Evolutionary conservation across 2,797 vertebrate species (phyloP).

Genomic region (Synanceia verrucosa): DNA sequence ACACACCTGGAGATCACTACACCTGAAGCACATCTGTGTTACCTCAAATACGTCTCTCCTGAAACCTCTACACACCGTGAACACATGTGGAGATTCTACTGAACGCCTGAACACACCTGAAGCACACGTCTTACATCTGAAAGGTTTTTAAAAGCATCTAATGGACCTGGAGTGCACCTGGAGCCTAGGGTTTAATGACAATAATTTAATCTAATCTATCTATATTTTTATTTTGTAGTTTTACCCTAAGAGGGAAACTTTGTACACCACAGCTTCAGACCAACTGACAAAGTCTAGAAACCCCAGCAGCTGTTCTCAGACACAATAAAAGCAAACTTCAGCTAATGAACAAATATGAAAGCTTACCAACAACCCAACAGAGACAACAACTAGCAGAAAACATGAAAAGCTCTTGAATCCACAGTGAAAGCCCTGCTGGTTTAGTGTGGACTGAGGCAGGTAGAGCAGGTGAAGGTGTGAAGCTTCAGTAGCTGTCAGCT

Average conservation of each 20-base stretch:
- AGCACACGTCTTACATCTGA: not conserved
- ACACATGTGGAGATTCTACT: not conserved
- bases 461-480: constrained; percentile 12
- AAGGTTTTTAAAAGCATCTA: not conserved
- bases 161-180: not conserved
- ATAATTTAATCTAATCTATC: too few relatives aligned
- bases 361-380: not conserved
- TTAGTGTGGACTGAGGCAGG: not conserved
- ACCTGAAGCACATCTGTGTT: not conserved
- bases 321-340: not conserved
- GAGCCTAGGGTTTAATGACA: too few relatives aligned
- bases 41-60: not conserved
- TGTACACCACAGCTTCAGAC: too few relatives aligned
- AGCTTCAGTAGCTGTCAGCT: not conserved
- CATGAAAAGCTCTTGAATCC: not conserved
- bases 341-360: not conserved
- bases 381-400: not conserved
- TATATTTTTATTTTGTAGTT: too few relatives aligned
- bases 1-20: not conserved
- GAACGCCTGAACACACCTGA: not conserved
- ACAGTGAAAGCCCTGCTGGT: not conserved
- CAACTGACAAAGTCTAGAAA: too few relatives aligned
- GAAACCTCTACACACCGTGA: not conserved
- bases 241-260: too few relatives aligned
- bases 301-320: not conserved